phyloP scores from a whole-genome alignment of 2,797 vertebrate species.

The Bovichtus diacanthus region DNA sequence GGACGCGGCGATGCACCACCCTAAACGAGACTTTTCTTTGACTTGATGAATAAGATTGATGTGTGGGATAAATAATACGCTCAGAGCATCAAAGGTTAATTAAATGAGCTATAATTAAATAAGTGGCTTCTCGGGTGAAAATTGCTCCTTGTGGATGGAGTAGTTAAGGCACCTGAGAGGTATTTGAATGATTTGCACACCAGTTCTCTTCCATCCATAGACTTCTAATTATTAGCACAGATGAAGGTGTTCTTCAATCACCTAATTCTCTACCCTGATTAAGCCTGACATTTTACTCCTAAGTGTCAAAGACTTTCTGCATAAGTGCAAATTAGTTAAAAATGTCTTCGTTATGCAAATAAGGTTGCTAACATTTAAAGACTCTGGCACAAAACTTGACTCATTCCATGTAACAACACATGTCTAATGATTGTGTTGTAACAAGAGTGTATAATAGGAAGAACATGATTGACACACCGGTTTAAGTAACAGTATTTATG shows the following conservation, averaged over 20 bases:
- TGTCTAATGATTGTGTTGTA: neutral
- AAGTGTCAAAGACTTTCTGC: constrained; percentile 53
- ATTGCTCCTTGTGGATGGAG: constrained; percentile 52
- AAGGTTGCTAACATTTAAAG: constrained; percentile 36
- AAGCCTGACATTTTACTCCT: constrained; percentile 75
- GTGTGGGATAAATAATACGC: constrained; percentile 41
- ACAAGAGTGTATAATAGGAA: neutral
- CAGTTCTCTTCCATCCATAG: constrained; percentile 43
- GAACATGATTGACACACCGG: neutral
- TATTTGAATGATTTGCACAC: constrained; percentile 49
- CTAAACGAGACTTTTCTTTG: neutral
- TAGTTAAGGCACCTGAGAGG: constrained; percentile 52
- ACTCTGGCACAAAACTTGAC: constrained; percentile 40
- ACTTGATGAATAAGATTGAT: constrained; percentile 33
- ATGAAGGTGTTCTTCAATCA: constrained; percentile 76
- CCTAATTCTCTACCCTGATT: constrained; percentile 72
- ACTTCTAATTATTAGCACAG: constrained; percentile 76
- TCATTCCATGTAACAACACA: constrained; percentile 16
- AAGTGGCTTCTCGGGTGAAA: constrained; percentile 63
- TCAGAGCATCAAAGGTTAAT: constrained; percentile 63
- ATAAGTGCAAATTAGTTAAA: constrained; percentile 62
- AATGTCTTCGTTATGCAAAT: constrained; percentile 69
- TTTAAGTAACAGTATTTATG: neutral
- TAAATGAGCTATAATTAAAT: constrained; percentile 60
- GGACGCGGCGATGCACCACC: neutral